Base-by-base conservation (phyloP, 2,113 vertebrate genomes). In the Glaucidium brasilianum region DNA sequence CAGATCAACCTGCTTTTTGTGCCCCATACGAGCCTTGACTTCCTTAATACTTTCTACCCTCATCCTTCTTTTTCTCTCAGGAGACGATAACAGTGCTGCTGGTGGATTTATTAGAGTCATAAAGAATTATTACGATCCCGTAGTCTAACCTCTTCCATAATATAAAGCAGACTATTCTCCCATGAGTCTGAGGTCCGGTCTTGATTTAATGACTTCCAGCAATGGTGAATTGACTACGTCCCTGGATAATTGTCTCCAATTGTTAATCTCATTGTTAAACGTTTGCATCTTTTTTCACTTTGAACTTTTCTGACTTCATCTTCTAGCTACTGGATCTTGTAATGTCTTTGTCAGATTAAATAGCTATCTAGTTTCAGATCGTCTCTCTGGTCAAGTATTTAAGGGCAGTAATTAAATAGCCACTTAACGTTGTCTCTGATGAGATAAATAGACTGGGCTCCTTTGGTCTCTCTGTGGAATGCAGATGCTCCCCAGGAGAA, bases 321-420 rank as follows among this genome's bases (percentile, higher is more conserved):
- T 75, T 94, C 68, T 52, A 56, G 43, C 84, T 77, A 85, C 63
- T 85, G 77, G 32, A 68, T 94, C 76, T 93, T 43, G 49, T 80
- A 78, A 73, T 45, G 82, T 67, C 88, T 91, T 90, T 95, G 90
- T 92, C 94, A 94, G 81, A 83, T 88, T 92, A 92, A 95, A 73
- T 66, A 92, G 85, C 64, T 90, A 32, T 86, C 49, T 90, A 59
- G 47, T 85, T 81, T 92, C 69, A 62, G 59, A 94, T 91, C 16
- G 10, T 97, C 84, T 80, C 74, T 71, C 64, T 76, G 67, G 60
- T 60, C 67, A 39, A 59, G 64, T 90, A 58, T 88, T 91, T 94
- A 94, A 92, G 80, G 69, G 73, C 64, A 75, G 62, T 94, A 95
- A 96, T 96, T 96, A 91, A 97, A 91, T 81, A 90, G 72, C 53